Evolutionary conservation across 2,113 vertebrate genomes (phyloP), one percentile per base, ranked within the genome.

Genomic region (Scomber scombrus): DNA sequence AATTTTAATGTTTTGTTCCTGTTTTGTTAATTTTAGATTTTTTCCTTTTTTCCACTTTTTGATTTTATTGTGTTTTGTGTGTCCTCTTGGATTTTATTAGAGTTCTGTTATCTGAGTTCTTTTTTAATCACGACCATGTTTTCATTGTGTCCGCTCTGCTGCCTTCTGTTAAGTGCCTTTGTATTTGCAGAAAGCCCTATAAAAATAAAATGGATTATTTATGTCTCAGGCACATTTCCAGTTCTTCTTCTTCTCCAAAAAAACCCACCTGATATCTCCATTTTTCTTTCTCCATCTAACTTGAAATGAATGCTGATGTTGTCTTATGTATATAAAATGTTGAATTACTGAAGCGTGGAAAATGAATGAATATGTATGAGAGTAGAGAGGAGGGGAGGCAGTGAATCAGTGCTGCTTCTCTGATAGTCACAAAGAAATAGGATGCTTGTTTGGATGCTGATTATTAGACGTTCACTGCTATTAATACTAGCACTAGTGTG

Each of bases 181-280:
- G 54, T 67, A 71, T 64, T 51, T 75, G 19, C 60, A 58, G 55
- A 57, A 75, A 55, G 16, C 12, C 26, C 57, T 56, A 2, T 26
- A 58, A 31, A 82, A 80, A 69, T 85, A 80, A 40, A 71, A 63
- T 74, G 21, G 49, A 73, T 76, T 74, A 82, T 82, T 89, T 73
- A 80, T 77, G 60, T 19, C 1, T 2, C 52, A 21, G 19, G 19
- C 45, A 58, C 55, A 26, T 56, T 47, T 18, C 43, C 31, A 71
- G 64, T 16, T 21, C 23, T 58, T 21, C n/a, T n/a, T n/a, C n/a
- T n/a, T n/a, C n/a, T n/a, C n/a, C 3, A 12, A 11, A 70, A 47
- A 77, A 40, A 34, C 3, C 3, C 34, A 40, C 6, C 31, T 34
- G 31, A 34, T 5, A 58, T 3, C 11, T 9, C 34, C 26, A 15